These are phyloP conservation scores for Podocnemis expansa DNA, from an alignment of 2,113 vertebrate species.

Conservation along the genomic window DNA sequence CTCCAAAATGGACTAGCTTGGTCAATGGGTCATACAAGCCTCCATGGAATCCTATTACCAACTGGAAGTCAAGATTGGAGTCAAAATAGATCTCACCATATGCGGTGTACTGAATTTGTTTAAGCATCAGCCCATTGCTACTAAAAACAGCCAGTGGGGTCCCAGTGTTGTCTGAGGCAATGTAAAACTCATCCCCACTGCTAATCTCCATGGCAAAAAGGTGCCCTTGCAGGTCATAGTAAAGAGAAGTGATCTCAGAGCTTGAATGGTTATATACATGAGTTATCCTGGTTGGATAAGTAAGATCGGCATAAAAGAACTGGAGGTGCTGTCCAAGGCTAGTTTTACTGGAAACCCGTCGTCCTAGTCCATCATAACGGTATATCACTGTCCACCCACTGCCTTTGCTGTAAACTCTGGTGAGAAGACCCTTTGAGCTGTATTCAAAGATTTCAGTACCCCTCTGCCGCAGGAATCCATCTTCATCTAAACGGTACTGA, in stretches of 20 bases:
- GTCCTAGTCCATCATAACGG: conserved; percentile 93
- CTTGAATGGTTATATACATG: conserved; percentile 98
- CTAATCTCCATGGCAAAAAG: conserved; percentile 99
- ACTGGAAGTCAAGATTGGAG: conserved; percentile 96
- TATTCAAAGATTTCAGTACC: conserved; percentile 97
- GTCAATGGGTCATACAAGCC: conserved; percentile 95
- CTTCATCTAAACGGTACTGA: conserved; percentile 95
- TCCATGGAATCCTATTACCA: conserved; percentile 96
- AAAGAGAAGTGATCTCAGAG: conserved; percentile 96
- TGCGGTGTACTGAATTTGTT: conserved; percentile 97
- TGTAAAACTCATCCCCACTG: conserved; percentile 97
- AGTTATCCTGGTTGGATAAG: conserved; percentile 93
- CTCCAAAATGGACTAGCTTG: conserved; percentile 95
- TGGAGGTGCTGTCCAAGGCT: conserved; percentile 94
- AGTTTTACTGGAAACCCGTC: conserved; percentile 93
- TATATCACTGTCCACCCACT: conserved; percentile 94
- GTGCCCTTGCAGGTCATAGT: conserved; percentile 97
- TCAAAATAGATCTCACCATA: conserved; percentile 98
- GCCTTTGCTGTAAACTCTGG: conserved; percentile 95
- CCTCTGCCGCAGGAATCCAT: conserved; percentile 93
- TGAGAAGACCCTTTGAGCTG: conserved; percentile 95
- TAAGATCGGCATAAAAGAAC: conserved; percentile 96
- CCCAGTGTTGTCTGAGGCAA: conserved; percentile 95
- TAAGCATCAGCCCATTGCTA: conserved; percentile 94
- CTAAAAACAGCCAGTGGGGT: conserved; percentile 96